Base-by-base conservation (phyloP, 2,113 vertebrate genomes). In the Lanius ludovicianus region DNA sequence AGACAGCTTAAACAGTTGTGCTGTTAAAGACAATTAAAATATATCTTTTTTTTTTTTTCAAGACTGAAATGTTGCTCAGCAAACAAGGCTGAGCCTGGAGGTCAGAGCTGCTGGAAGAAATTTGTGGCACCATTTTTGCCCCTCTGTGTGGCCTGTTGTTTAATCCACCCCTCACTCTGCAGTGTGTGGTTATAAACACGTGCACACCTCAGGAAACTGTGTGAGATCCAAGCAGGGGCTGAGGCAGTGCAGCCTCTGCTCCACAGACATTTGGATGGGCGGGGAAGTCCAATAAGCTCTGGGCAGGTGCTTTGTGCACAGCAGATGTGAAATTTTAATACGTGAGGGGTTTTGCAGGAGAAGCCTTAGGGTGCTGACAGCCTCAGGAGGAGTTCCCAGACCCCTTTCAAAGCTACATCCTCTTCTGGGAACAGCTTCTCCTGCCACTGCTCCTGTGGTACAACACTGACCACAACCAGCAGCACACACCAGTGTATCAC, bases 21-120 rank as follows among this genome's bases (percentile, higher is more conserved):
- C 35, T 59, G 15, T 23, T 50, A 17, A n/a, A 85, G 21, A 35
- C 11, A 67, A 85, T 42, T 42, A 42, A 87, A 82, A 65, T 22
- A 53, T 0, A 28, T 9, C 7, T 1, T 2, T 28, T 56, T 59
- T 47, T 82, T n/a, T n/a, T 73, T n/a, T 10, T 2, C 35, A 50
- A 37, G 57, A 63, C 4, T 50, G 35, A 90, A 44, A 60, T 27
- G 13, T 42, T 42, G 15, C 31, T 16, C 62, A 79, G 39, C 44
- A 84, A 84, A 46, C 39, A 63, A 81, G 35, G 22, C 41, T 2
- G 14, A 84, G 28, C 15, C 39, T 59, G 62, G 25, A 63, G 49
- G 7, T 47, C 59, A 56, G 30, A 13, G 56, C 69, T 81, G 59
- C 24, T 12, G 30, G 27, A 27, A 68, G 9, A 13, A 67, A 25